Conservation (phyloP, 2,888 invertebrate genomes). For the Pyrrhia umbra region DNA sequence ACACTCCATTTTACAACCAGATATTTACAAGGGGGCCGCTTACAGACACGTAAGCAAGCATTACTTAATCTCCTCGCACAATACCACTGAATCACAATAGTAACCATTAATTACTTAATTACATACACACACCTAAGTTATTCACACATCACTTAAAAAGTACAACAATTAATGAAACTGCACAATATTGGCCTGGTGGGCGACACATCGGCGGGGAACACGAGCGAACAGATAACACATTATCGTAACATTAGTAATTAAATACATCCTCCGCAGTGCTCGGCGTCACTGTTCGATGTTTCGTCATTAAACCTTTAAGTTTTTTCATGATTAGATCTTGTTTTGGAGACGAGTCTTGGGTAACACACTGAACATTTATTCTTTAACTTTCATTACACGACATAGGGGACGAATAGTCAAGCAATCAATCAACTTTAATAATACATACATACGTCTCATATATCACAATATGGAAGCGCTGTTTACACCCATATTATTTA, state of each 20-base stretch:
- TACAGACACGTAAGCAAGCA: slow-evolving; percentile 43
- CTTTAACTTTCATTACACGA: not conserved
- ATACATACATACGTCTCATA: not conserved
- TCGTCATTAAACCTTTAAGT: slow-evolving; percentile 51
- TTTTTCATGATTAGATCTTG: slow-evolving; percentile 11
- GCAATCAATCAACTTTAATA: not conserved
- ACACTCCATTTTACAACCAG: not conserved
- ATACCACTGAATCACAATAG: not conserved
- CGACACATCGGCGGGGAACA: slow-evolving; percentile 21
- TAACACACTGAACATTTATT: not conserved
- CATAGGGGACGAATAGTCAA: not conserved
- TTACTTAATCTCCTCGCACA: not conserved
- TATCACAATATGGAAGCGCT: not conserved
- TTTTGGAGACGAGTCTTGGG: slow-evolving; percentile 4
- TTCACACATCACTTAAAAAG: slow-evolving; percentile 24
- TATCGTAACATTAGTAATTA: slow-evolving; percentile 68
- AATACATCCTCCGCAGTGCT: slow-evolving; percentile 67
- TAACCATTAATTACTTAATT: slow-evolving; percentile 7
- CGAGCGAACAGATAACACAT: slow-evolving; percentile 63
- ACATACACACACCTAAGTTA: slow-evolving; percentile 18
- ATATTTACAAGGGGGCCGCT: slow-evolving; percentile 28
- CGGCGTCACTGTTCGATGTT: slow-evolving; percentile 52
- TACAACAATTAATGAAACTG: slow-evolving; percentile 8
- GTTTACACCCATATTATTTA: slow-evolving; percentile 1
- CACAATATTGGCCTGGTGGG: slow-evolving; percentile 2